Evolutionary conservation across 2,113 vertebrate genomes (phyloP).

Genomic region (Melanerpes aurifrons): DNA sequence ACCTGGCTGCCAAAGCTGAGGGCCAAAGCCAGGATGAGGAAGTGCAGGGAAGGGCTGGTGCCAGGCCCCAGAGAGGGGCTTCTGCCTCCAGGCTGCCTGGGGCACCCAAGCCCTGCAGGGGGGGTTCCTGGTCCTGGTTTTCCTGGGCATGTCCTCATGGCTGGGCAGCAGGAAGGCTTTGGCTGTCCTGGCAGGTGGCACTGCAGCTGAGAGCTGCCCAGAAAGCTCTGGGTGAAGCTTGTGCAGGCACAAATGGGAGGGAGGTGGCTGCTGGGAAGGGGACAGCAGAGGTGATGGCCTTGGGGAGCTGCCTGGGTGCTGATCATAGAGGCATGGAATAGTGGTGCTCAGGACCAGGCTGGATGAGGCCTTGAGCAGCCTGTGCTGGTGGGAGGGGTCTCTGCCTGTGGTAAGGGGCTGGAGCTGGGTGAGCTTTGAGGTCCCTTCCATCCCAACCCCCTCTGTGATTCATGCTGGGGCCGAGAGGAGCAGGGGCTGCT

Average conservation of each 20-base stretch:
- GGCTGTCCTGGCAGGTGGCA: not conserved
- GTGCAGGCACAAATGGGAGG: no score
- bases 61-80: not conserved
- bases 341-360: no score
- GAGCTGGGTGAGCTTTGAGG: no score
- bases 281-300: not conserved
- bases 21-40: not conserved
- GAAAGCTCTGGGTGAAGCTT: not conserved
- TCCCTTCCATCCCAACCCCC: no score
- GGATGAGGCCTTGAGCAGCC: no score
- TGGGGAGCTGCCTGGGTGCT: not conserved
- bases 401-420: no score
- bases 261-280: not conserved
- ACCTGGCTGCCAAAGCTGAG: not conserved
- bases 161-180: accelerated
- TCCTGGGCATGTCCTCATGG: accelerated
- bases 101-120: not conserved
- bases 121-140: not conserved
- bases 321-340: no score
- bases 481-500: not conserved
- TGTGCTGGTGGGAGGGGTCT: no score
- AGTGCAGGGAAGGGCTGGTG: not conserved
- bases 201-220: not conserved
- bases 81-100: not conserved
- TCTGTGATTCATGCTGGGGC: no score